A percentile compares a stretch with the other conserved stretches of the same genome.
phyloP scores from a whole-genome alignment of 2,888 invertebrate species.

The Clunio marinus region DNA sequence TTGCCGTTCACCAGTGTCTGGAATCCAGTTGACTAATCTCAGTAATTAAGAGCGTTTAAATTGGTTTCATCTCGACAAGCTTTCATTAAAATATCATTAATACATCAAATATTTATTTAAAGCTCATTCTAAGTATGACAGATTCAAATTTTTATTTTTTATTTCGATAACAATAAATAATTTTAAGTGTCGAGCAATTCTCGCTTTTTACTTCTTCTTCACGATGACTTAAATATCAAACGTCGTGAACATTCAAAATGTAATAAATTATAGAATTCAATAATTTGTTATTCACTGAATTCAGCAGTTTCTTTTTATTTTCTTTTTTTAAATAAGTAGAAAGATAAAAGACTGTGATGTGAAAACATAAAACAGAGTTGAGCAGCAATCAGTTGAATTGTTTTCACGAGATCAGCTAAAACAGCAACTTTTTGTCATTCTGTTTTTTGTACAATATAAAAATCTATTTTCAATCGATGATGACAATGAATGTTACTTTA shows the following conservation, averaged over 20 bases:
- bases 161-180: not conserved
- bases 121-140: not conserved
- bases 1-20: not conserved
- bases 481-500: conserved; percentile 7
- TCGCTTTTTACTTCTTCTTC: not conserved
- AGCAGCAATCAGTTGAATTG: too few species aligned
- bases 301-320: not conserved
- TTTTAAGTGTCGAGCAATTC: not conserved
- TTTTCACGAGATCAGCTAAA: not conserved
- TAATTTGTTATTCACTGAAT: conserved; percentile 27
- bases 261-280: conserved; percentile 29
- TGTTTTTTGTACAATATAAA: not conserved
- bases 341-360: conserved; percentile 2
- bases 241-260: conserved; percentile 13
- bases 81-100: conserved; percentile 19
- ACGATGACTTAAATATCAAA: not conserved
- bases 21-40: not conserved
- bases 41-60: conserved; percentile 15
- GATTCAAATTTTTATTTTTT: not conserved
- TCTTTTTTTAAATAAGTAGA: too few species aligned
- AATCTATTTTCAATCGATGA: not conserved
- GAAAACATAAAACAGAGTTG: conserved; percentile 16
- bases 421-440: too few species aligned
- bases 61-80: not conserved
- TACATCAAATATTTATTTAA: conserved; percentile 21